These are phyloP conservation scores for Zaprionus kolodkinae DNA, from an alignment of 1,140 invertebrate species.

Conservation along the genomic window DNA sequence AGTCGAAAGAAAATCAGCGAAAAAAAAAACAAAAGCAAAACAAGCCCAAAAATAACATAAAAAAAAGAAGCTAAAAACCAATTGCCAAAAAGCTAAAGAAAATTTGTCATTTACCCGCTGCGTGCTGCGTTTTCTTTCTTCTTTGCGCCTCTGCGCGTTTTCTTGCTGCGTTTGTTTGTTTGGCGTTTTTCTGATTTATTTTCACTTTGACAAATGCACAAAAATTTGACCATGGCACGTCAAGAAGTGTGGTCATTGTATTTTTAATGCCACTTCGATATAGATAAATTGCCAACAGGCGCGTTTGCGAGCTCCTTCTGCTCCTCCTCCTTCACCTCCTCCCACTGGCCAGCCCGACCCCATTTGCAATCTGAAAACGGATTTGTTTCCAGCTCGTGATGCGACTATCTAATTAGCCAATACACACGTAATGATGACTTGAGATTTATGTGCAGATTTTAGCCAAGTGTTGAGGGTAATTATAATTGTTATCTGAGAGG, in stretches of 20 bases:
- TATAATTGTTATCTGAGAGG: background rate
- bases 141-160: slow-evolving; percentile 30
- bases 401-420: slow-evolving; percentile 61
- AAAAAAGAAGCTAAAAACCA: slow-evolving; percentile 34
- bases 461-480: slow-evolving; percentile 5
- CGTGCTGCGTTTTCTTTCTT: slow-evolving; percentile 39
- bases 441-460: slow-evolving; percentile 23
- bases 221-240: slow-evolving; percentile 81
- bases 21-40: slow-evolving; percentile 11
- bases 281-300: slow-evolving; percentile 71
- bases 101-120: slow-evolving; percentile 67
- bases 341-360: background rate
- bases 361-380: background rate
- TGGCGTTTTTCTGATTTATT: slow-evolving; percentile 75
- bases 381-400: slow-evolving; percentile 41
- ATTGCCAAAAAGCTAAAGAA: slow-evolving; percentile 36
- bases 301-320: slow-evolving; percentile 1
- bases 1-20: slow-evolving; percentile 34
- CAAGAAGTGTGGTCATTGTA: slow-evolving; percentile 80
- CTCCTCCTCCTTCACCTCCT: too few species aligned
- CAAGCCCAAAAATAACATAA: slow-evolving; percentile 21
- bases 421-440: slow-evolving; percentile 21
- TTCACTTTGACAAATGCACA: slow-evolving; percentile 80
- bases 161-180: slow-evolving; percentile 46
- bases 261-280: slow-evolving; percentile 75